Base-by-base conservation (phyloP, 2,797 vertebrate genomes). In the Acanthis flammea region DNA sequence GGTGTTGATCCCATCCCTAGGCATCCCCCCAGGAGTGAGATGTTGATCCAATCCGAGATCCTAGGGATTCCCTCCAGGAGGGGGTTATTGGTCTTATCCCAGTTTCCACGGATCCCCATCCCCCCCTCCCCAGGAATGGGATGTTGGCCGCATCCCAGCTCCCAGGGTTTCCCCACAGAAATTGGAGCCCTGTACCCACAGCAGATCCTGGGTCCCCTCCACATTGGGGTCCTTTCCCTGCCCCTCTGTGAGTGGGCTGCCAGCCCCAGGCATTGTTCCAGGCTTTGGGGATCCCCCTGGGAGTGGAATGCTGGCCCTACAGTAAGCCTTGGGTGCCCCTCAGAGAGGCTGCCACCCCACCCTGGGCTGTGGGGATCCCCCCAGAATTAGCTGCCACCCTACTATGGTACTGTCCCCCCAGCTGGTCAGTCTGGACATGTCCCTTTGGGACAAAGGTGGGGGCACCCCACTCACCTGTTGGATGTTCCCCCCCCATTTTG, bases 361-460 rank as follows among this genome's bases (percentile, higher is more conserved):
- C 4, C 44, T 65, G 39, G n/a, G 37, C n/a, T 45, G 11, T 57
- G 48, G 42, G 30, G 10, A 21, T 45, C 2, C 21, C 19, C 23
- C 17, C 2, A 21, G 53, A 37, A 63, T 24, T 5, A 76, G 16
- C 22, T 35, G 18, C 9, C 45, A 23, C 22, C 5, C 22, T 12
- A 22, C 31, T 57, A 2, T 3, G 2, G 30, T 70, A 12, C 19
- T 1, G 1, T 42, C 4, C 12, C 24, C 39, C 1, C 9, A 3
- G 0, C 2, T 1, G 1, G 2, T 25, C 1, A 3, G 10, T 31
- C 51, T 57, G 67, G 41, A 10, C 41, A 23, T 25, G 10, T 42
- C 22, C 12, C 19, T 80, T 62, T 2, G 10, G 30, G 48, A 28
- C 21, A 24, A 45, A 31, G 27, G 7, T 3, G 5, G 37, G 24